Base-by-base conservation (phyloP, 2,888 invertebrate species). In the Anorthoa munda region DNA sequence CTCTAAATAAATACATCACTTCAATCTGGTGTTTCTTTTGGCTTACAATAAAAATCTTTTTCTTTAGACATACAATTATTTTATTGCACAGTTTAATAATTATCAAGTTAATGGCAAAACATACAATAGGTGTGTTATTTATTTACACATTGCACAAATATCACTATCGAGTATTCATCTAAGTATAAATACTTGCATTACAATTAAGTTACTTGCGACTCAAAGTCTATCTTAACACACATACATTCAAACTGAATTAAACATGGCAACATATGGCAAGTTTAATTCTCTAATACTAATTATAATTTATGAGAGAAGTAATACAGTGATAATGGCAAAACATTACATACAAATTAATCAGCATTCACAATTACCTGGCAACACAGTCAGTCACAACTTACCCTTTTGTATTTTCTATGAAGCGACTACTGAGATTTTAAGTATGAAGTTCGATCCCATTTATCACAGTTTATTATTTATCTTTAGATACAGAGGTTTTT, bases 201-300 rank as follows among this genome's bases (percentile, higher is more conserved):
- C 61, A 71, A 81, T 81, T 83, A 85, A 84, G 77, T 83, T 79
- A 83, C 83, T 66, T 68, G 26, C 56, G 60, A 66, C 65, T 71
- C 86, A 79, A 77, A 56, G 26, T 77, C 79, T 77, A 79, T 83
- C 76, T 79, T 68, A 73, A 77, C 72, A 78, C 70, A 75, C 76
- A 72, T 66, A 74, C 77, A 84, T 77, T 76, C 84, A 75, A 86
- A 87, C 78, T 86, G 94, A 94, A 94, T 95, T 93, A 95, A 95
- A 95, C 95, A 95, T 95, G 94, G 94, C 94, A 90, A 90, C 81
- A 79, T 93, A 95, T 95, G 96, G 96, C 94, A 93, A 93, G 95
- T 95, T 95, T 94, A 95, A 95, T 94, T 94, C 93, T 84, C 81
- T 86, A 87, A 90, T 88, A 82, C 82, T 85, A 79, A 81, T 78